Base-by-base conservation (phyloP, 1,140 invertebrate genomes). In the Procambarus virginalis region DNA sequence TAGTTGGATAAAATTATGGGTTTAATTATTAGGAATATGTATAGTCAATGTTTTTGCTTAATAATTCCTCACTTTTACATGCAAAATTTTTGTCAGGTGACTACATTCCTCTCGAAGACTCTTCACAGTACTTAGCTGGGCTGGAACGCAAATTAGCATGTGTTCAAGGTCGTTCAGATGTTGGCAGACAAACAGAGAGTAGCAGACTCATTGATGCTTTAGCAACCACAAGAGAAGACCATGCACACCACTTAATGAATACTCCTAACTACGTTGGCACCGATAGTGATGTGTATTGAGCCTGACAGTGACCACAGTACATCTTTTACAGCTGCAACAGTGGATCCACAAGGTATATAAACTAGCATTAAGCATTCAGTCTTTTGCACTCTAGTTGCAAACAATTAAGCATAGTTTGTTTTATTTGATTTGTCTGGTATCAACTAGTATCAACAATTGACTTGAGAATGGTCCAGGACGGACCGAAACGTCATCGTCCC, bases 61-160 rank as follows among this genome's bases (percentile, higher is more conserved):
- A 34, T 34, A 34, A 34, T 55, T 55, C 12, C 12, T 55, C 8
- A 55, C 51, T 9, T 55, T 55, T 55, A 55, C 8, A 55, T 55
- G 34, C 34, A 55, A 55, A 73, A 73, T 73, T 76, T 83, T 55
- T 22, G 2, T 5, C 80, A 78, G 81, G 58, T 14, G 75, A 60
- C 6, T 91, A 91, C 64, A 48, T 87, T 8, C 84, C 90, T 17
- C 85, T 91, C 2, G 78, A 91, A 58, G 90, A 91, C 60, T 91
- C 90, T 3, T 60, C 51, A 49, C 84, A 91, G 70, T 91, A 91
- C 48, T 48, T 91, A 34, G 85, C 85, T 49, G 85, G 90, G 3
- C 85, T 91, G 4, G 85, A 91, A 68, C 49, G 78, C 2, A 91
- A 91, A 46, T 70, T 91, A n/a, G 90, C 90, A 3, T 45, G 85